Conservation (phyloP, 2,113 vertebrate genomes). For the Eclectus roratus region DNA sequence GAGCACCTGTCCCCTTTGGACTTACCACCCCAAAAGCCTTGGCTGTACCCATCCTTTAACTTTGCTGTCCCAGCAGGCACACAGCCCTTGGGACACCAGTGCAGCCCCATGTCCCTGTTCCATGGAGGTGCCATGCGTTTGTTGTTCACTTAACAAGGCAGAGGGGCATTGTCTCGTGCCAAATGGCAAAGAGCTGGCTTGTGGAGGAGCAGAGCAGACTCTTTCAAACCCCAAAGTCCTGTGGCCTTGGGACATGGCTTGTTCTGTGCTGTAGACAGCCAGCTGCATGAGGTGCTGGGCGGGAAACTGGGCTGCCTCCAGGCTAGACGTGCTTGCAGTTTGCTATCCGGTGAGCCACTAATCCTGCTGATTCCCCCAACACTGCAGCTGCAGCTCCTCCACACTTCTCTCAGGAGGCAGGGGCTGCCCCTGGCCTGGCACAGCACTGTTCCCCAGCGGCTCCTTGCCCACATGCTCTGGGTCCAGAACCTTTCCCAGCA, state of each 20-base stretch:
- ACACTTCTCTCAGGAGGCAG: neutral
- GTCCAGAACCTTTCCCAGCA: neutral
- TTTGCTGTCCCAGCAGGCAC: neutral
- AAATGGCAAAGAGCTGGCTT: neutral
- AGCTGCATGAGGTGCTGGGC: neutral
- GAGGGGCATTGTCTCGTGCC: neutral
- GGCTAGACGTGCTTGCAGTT: neutral
- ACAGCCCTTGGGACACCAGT: neutral
- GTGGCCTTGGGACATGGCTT: neutral
- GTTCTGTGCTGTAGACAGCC: neutral
- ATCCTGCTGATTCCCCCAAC: constrained; percentile 5
- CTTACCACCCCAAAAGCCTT: neutral
- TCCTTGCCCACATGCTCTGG: neutral
- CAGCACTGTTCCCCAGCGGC: neutral
- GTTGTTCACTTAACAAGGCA: neutral
- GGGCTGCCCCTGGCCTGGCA: neutral
- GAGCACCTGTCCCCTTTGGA: neutral
- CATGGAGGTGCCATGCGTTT: neutral
- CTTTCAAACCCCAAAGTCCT: neutral
- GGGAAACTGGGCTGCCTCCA: neutral
- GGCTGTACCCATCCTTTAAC: neutral
- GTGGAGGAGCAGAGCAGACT: neutral
- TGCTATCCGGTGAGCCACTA: neutral
- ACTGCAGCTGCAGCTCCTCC: neutral
- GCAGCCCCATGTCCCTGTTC: neutral